These are phyloP conservation scores for Caenorhabditis doughertyi DNA, from an alignment of 2,888 invertebrate genomes.

Conservation along the genomic window DNA sequence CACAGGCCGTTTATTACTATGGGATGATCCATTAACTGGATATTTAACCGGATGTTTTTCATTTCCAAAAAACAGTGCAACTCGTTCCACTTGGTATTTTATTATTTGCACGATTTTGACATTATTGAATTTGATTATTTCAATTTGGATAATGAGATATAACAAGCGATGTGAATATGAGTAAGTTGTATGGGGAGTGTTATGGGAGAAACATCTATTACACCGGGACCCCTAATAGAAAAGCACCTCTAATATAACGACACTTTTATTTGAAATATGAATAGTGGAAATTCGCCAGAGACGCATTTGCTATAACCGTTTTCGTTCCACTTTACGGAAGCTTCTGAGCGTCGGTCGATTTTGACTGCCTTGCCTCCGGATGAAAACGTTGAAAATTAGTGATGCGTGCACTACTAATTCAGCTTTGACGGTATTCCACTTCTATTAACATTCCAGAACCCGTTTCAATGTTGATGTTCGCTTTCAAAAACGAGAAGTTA, in stretches of 20 bases:
- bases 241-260: too few relatives aligned
- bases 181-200: conserved; percentile 1
- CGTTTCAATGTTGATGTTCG: conserved; percentile 27
- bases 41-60: background rate
- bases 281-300: too few relatives aligned
- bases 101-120: background rate
- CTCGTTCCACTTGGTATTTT: background rate
- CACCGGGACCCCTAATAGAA: too few relatives aligned
- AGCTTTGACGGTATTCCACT: too few relatives aligned
- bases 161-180: conserved; percentile 14
- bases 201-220: too few relatives aligned
- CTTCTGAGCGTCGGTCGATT: too few relatives aligned
- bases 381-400: too few relatives aligned
- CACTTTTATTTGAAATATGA: too few relatives aligned
- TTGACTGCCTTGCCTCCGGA: too few relatives aligned
- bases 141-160: conserved; percentile 7
- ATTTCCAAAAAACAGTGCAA: background rate
- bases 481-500: conserved; percentile 38
- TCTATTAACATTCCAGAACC: conserved; percentile 33
- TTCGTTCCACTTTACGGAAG: too few relatives aligned
- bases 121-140: conserved; percentile 4
- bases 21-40: conserved; percentile 16
- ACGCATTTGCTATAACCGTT: too few relatives aligned
- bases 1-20: background rate
- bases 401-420: too few relatives aligned